These are phyloP conservation scores for Troides oblongomaculatus DNA, from an alignment of 2,888 invertebrate genomes.

Conservation along the genomic window DNA sequence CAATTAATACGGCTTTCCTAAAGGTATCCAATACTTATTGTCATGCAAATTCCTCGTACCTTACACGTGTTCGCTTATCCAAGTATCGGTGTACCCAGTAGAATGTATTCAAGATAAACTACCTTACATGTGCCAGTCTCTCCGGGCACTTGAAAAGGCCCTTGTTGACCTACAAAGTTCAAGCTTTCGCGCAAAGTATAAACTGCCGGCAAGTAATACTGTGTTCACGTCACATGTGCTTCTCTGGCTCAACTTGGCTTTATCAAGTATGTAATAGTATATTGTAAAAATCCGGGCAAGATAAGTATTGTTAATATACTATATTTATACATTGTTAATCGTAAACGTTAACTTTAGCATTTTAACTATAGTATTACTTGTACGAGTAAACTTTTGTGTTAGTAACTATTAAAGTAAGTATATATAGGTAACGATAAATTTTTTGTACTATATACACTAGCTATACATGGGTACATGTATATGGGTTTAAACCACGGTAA, in stretches of 20 bases:
- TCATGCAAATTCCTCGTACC: conserved; percentile 31
- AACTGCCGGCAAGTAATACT: conserved; percentile 15
- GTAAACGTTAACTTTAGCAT: no score
- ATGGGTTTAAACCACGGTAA: no score
- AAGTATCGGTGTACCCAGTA: conserved; percentile 4
- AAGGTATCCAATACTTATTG: conserved; percentile 32
- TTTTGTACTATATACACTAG: no score
- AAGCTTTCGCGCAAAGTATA: conserved; percentile 20
- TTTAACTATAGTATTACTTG: no score
- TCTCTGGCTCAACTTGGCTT: conserved; percentile 1
- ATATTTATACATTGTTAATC: no score
- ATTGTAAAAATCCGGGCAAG: neutral
- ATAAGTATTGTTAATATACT: neutral
- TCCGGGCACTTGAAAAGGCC: conserved; percentile 22
- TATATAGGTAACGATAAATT: no score
- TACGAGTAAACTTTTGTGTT: no score
- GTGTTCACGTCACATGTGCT: conserved; percentile 17
- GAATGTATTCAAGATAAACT: conserved; percentile 19
- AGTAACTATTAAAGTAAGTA: no score
- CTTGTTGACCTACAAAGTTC: conserved; percentile 30
- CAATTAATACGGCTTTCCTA: conserved; percentile 1
- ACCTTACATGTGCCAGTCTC: conserved; percentile 17
- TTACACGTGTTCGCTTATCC: conserved; percentile 16
- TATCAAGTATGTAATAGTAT: neutral
- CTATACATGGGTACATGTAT: no score